phyloP scores from a whole-genome alignment of 2,797 vertebrate genomes.

The Pelodytes ibericus region DNA sequence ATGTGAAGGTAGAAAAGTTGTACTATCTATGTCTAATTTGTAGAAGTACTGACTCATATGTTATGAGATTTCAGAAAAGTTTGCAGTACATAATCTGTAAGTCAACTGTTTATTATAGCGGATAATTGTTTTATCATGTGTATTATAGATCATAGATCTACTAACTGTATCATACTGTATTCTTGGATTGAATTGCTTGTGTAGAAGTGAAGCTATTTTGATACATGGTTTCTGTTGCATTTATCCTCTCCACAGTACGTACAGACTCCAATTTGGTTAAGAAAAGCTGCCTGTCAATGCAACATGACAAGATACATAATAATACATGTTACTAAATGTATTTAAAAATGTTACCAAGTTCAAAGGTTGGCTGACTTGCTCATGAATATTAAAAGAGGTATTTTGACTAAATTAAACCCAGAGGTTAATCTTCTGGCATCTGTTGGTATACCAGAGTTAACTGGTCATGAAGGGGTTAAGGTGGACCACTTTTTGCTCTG shows the following conservation, averaged over 20 bases:
- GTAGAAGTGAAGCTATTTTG: background rate
- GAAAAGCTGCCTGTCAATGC: background rate
- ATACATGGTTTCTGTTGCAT: slow-evolving; percentile 8
- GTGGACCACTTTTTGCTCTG: too few species aligned
- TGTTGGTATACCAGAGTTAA: too few species aligned
- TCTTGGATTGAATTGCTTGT: background rate
- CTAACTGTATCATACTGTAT: background rate
- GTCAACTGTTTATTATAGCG: too few species aligned
- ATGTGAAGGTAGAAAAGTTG: too few species aligned
- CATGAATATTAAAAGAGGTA: too few species aligned
- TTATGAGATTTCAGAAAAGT: background rate
- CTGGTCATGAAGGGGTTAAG: too few species aligned
- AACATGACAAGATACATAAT: background rate
- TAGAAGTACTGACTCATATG: background rate
- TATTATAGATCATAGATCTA: background rate
- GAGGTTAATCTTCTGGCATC: too few species aligned
- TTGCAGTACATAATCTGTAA: background rate
- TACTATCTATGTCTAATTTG: background rate
- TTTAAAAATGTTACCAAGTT: too few species aligned
- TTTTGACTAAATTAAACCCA: too few species aligned
- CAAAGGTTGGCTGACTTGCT: too few species aligned
- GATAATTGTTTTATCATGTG: background rate
- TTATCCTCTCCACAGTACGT: slow-evolving; percentile 42
- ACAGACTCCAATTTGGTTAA: slow-evolving; percentile 19
- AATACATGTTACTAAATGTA: background rate